Evolutionary conservation across 2,113 vertebrate genomes (phyloP), one percentile per base, ranked within the genome.

Genomic region (Saimiri boliviensis): DNA sequence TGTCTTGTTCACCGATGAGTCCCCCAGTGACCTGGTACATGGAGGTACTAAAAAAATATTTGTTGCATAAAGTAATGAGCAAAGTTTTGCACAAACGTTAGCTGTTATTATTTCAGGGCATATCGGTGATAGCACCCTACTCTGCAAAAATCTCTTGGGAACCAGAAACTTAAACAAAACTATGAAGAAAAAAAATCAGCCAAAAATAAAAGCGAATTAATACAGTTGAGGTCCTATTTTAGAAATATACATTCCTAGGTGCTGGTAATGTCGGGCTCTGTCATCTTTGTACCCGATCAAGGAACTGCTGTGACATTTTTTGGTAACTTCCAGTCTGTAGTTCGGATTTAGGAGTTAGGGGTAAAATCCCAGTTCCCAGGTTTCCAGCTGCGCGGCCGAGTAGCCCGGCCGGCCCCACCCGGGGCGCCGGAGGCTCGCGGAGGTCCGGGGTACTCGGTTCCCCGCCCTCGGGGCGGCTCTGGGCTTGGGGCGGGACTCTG

Each of bases 351-450:
- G 56, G n/a, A 35, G 20, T 21, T 52, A 4, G 0, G 19, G 17
- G 23, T 21, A 2, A 0, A 13, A 13, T 8, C 52, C 35, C 0
- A 12, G 27, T 2, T 25, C 52, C 42, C 3, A 23, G 16, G 20
- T 6, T 16, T 10, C 54, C 81, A 37, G 66, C 37, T 0, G n/a
- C 25, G 6, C 11, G 19, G n/a, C n/a, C 25, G 5, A 35, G 16
- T n/a, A 68, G 71, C 2, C 20, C 12, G 2, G 25, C 32, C 3
- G 3, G 6, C 9, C 47, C 47, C 52, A 17, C 23, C 32, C 45
- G 20, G 21, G 23, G 58, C 23, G n/a, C n/a, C 13, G 25, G 12
- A 4, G 45, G 73, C 76, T 56, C 56, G 1, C 17, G 17, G 25
- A 2, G 7, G 66, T 54, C 37, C 42, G 7, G 25, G 9, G 2